phyloP scores from a whole-genome alignment of 2,888 invertebrate genomes.

The Ganaspis brasiliensis region DNA sequence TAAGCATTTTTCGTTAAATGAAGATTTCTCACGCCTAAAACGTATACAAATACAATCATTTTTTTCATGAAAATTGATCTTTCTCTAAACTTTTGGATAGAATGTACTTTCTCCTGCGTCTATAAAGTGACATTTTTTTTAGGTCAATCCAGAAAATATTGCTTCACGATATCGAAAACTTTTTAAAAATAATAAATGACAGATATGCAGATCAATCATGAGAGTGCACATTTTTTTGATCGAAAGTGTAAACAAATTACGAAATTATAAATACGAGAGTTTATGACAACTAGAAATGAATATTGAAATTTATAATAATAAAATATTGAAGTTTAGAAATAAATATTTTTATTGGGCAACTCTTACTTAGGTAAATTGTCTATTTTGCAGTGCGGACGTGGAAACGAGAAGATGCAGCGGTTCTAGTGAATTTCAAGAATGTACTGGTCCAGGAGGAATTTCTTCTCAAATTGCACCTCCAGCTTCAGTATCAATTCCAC shows the following conservation, averaged over 20 bases:
- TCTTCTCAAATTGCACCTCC: constrained; percentile 56
- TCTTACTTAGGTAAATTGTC: constrained; percentile 16
- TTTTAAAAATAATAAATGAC: background rate
- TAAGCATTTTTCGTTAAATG: background rate
- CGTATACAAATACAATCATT: background rate
- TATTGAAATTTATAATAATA: background rate
- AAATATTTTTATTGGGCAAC: background rate
- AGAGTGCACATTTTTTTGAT: background rate
- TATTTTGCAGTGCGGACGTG: constrained; percentile 63
- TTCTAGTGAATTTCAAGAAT: constrained; percentile 62
- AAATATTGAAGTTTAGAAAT: too few relatives aligned
- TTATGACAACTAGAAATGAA: too few relatives aligned
- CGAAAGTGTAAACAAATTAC: background rate
- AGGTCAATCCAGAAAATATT: background rate
- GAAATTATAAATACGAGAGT: too few relatives aligned
- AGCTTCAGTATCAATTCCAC: constrained; percentile 64
- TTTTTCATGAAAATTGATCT: background rate
- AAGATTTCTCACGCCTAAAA: background rate
- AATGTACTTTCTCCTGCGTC: background rate
- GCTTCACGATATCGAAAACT: background rate
- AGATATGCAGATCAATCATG: background rate
- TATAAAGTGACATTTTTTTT: background rate
- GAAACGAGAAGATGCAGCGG: constrained; percentile 68
- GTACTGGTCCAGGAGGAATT: constrained; percentile 52
- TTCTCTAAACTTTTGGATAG: background rate